Evolutionary conservation across 2,888 invertebrate genomes (phyloP).

Genomic region (Agonum fuliginosum): DNA sequence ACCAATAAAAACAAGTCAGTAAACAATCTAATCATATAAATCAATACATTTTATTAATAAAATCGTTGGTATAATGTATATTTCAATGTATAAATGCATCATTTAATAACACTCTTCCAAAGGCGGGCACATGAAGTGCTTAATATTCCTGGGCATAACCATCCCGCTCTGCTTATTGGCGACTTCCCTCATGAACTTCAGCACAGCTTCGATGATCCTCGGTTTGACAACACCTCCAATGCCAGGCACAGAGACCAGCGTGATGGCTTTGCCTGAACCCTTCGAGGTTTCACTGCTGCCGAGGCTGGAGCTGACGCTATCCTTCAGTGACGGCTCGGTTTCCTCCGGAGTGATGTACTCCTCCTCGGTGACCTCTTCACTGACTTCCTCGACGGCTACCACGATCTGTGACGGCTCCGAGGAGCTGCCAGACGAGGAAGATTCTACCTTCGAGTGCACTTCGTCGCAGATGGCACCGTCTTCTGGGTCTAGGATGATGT

Average conservation of each 20-base stretch:
- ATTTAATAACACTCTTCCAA: constrained; percentile 72
- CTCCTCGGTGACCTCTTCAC: neutral
- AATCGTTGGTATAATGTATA: neutral
- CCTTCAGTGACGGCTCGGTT: neutral
- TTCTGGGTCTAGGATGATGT: constrained; percentile 50
- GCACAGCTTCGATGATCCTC: constrained; percentile 74
- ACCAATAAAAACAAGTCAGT: no score
- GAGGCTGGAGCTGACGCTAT: neutral
- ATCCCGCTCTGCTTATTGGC: constrained; percentile 78
- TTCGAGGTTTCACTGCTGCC: neutral
- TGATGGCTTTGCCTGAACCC: neutral
- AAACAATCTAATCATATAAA: no score
- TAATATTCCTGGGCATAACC: constrained; percentile 83
- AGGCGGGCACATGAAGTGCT: constrained; percentile 82
- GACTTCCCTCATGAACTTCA: constrained; percentile 74
- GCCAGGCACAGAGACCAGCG: constrained; percentile 76
- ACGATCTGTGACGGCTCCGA: neutral
- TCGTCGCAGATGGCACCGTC: constrained; percentile 41
- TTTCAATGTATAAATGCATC: neutral
- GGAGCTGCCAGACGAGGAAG: neutral
- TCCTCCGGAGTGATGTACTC: neutral
- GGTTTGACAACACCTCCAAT: constrained; percentile 77
- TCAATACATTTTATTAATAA: no score
- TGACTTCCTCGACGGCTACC: neutral
- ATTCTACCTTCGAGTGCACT: neutral